A percentile compares a stretch with the other conserved stretches of the same genome.
phyloP scores from a whole-genome alignment of 2,797 vertebrate genomes.

The Neomorphus geoffroyi region DNA sequence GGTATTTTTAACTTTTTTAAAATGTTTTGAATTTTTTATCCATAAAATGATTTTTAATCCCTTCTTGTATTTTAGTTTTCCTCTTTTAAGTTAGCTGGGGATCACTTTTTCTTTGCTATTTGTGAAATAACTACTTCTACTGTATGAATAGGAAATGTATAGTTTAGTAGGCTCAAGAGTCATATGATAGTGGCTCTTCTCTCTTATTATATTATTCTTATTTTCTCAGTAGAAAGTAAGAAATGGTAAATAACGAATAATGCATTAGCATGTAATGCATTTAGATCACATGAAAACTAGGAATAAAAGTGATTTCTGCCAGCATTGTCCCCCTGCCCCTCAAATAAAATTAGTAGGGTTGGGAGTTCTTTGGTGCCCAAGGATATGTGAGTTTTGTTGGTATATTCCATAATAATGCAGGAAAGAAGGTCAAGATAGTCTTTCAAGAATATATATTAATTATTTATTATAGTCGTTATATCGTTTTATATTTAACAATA shows the following conservation, averaged over 20 bases:
- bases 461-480: neutral
- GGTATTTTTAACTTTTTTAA: no score
- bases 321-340: neutral
- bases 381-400: neutral
- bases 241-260: neutral
- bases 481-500: neutral
- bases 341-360: rapidly evolving
- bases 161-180: neutral
- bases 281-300: neutral
- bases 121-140: neutral
- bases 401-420: neutral
- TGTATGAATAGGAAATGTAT: neutral
- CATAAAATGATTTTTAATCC: neutral
- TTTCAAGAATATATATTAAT: neutral
- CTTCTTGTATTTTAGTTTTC: neutral
- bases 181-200: neutral
- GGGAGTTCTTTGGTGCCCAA: neutral
- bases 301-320: neutral
- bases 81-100: neutral
- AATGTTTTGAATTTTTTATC: neutral
- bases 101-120: neutral
- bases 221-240: neutral
- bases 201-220: neutral
- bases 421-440: neutral
- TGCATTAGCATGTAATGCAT: rapidly evolving